A percentile compares a stretch with the other conserved stretches of the same genome.
These are phyloP conservation scores for Drosophila hamatofila DNA, from an alignment of 2,888 invertebrate genomes.

Conservation along the genomic window DNA sequence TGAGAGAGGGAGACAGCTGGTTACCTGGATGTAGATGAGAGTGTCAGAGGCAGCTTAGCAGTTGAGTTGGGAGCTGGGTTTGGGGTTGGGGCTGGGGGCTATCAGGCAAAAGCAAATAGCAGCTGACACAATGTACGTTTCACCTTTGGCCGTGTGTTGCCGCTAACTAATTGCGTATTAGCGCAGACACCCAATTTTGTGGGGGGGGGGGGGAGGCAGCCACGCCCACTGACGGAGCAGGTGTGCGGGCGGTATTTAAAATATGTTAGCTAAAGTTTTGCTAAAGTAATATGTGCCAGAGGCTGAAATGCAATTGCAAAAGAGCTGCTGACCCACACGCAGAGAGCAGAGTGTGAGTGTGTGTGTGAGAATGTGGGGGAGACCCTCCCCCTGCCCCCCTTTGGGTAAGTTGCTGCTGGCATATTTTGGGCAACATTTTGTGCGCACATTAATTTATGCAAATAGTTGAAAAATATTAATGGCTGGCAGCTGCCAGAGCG, in stretches of 20 bases:
- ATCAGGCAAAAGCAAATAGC: constrained; percentile 13
- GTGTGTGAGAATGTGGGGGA: neutral
- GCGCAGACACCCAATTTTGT: constrained; percentile 17
- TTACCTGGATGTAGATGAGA: neutral
- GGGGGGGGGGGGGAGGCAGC: neutral
- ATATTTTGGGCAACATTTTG: constrained; percentile 76
- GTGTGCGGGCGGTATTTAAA: constrained; percentile 38
- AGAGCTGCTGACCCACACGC: constrained; percentile 18
- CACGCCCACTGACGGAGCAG: constrained; percentile 2
- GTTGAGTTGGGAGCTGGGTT: neutral
- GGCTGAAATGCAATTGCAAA: constrained; percentile 67
- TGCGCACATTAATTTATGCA: constrained; percentile 77
- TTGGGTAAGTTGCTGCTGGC: constrained; percentile 35
- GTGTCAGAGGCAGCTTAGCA: neutral
- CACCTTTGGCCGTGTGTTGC: constrained; percentile 36
- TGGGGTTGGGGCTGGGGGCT: too few relatives aligned
- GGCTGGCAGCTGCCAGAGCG: constrained; percentile 58
- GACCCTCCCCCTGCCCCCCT: neutral
- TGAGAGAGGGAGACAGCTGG: neutral
- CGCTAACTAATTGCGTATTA: constrained; percentile 57
- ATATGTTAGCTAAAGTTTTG: constrained; percentile 53
- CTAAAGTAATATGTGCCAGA: constrained; percentile 47
- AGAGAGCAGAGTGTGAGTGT: neutral
- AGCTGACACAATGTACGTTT: constrained; percentile 39
- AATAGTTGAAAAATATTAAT: constrained; percentile 80